Base-by-base conservation (phyloP, 1,140 invertebrate genomes). In the Eumeta japonica region DNA sequence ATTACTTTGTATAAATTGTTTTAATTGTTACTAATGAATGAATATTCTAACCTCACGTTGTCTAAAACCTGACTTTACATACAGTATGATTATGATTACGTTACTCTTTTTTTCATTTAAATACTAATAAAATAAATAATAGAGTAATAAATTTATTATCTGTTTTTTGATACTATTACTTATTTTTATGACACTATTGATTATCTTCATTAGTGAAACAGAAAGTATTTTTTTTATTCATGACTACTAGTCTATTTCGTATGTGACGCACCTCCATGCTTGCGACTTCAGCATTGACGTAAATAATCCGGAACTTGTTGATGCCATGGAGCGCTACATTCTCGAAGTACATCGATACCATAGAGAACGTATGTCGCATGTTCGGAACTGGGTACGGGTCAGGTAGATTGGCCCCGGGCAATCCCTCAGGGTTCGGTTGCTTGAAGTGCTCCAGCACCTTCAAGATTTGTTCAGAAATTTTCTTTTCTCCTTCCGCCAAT, bases 331-430 rank as follows among this genome's bases (percentile, higher is more conserved):
- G 81, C 39, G 81, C 81, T 1, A 83, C 79, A 30, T 88, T 78
- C 45, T 80, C 82, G 55, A 92, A 86, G 43, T 82, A 79, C 67
- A 92, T 82, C 9, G 35, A 45, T 1, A 80, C 84, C 19, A 89
- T 73, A 1, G 83, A 82, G 28, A 89, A 76, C 1, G 82, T 81
- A 35, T 88, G 83, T 37, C 83, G 83, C 71, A 88, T 84, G 44
- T 88, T 82, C 0, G 88, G 88, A n/a, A 90, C 85, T 1, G 77
- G 57, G 77, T 88, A 83, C 0, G 89, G 89, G 63, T 92, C 88
- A 1, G 85, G 85, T 34, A 92, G 81, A 5, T 84, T 82, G 0
- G 80, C 83, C 2, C 84, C 85, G 0, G 90, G 90, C 7, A 92
- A 54, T 0, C 89, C 89, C 1, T 88, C 67, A 0, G 86, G 86